Percentiles rank a stretch among this genome's conserved stretches.
phyloP scores from a whole-genome alignment of 2,113 vertebrate genomes.

The Mobula birostris region DNA sequence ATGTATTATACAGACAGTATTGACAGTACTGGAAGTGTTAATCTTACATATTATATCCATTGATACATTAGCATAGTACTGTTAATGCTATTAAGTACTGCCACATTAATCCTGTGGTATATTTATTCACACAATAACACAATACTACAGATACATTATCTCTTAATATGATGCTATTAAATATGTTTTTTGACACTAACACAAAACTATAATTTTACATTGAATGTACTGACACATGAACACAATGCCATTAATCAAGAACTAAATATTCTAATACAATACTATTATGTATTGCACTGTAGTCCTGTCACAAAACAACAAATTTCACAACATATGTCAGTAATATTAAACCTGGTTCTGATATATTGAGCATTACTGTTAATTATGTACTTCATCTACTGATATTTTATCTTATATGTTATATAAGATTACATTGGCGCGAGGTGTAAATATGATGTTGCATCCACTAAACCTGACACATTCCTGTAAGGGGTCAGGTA shows the following conservation, averaged over 20 bases:
- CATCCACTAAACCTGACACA: neutral
- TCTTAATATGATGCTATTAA: neutral
- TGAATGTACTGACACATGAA: neutral
- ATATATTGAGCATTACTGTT: no score
- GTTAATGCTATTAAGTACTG: neutral
- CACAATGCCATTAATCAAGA: neutral
- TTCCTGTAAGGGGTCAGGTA: neutral
- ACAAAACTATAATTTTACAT: neutral
- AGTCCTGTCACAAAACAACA: no score
- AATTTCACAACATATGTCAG: no score
- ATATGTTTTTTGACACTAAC: neutral
- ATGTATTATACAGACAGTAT: no score
- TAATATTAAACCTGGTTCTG: no score
- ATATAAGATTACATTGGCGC: neutral
- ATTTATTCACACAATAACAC: no score
- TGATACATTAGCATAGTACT: neutral
- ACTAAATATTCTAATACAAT: neutral
- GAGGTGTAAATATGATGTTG: neutral
- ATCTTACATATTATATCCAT: neutral
- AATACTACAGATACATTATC: neutral
- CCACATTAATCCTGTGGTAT: no score
- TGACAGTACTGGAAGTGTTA: neutral
- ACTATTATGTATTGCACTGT: neutral
- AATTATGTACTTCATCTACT: no score
- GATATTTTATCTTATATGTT: neutral